Conservation (phyloP, 2,888 invertebrate genomes). For the Scaptomyza reducta region DNA sequence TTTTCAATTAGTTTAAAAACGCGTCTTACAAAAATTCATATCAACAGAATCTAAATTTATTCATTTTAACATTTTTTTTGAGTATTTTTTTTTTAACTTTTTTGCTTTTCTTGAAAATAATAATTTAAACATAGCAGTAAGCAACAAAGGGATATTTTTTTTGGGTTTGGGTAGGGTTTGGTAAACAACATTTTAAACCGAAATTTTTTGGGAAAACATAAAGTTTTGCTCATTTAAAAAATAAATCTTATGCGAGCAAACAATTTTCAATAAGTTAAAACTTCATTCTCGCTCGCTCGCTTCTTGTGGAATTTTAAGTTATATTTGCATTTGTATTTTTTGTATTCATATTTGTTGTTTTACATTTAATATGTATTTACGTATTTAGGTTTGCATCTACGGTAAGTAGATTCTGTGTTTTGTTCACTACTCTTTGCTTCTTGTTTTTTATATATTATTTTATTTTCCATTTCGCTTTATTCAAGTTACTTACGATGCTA, state of each 20-base stretch:
- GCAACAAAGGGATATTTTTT: slow-evolving; percentile 59
- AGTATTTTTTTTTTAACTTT: slow-evolving; percentile 48
- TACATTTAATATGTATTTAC: slow-evolving; percentile 37
- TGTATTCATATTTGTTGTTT: slow-evolving; percentile 37
- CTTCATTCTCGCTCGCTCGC: slow-evolving; percentile 15
- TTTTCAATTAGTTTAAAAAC: slow-evolving; percentile 73
- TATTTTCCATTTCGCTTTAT: slow-evolving; percentile 20
- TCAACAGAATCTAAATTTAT: slow-evolving; percentile 77
- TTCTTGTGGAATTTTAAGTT: slow-evolving; percentile 37
- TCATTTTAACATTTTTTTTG: slow-evolving; percentile 62
- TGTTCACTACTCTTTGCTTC: slow-evolving; percentile 51
- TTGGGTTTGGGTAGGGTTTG: background rate
- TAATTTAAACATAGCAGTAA: slow-evolving; percentile 79
- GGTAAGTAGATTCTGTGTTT: slow-evolving; percentile 54
- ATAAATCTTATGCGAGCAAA: slow-evolving; percentile 62
- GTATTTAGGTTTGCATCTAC: slow-evolving; percentile 45
- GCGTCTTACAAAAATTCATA: slow-evolving; percentile 75
- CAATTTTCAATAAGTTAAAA: slow-evolving; percentile 34
- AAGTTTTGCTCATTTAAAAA: slow-evolving; percentile 35
- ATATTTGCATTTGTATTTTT: slow-evolving; percentile 45
- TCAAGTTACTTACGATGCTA: slow-evolving; percentile 67
- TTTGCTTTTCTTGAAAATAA: slow-evolving; percentile 41
- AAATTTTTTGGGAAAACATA: slow-evolving; percentile 17
- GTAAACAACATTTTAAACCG: slow-evolving; percentile 34
- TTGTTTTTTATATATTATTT: slow-evolving; percentile 1